Conservation (phyloP, 2,888 invertebrate species). For the Platycnemis pennipes region DNA sequence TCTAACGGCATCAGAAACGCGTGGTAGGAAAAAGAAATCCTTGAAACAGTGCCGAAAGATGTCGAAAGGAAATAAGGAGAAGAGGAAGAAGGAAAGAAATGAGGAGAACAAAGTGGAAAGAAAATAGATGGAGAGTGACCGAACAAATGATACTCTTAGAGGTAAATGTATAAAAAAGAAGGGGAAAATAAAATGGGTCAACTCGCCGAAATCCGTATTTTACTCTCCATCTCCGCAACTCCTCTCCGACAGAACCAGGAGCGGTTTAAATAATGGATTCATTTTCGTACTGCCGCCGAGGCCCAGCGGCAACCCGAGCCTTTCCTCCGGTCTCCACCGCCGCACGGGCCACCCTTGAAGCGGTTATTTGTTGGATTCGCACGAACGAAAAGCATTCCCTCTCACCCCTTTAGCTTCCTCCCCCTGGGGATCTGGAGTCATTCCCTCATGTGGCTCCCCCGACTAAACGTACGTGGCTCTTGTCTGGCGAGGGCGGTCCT, state of each 20-base stretch:
- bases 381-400: neutral
- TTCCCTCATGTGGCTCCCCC: neutral
- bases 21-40: neutral
- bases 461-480: neutral
- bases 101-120: neutral
- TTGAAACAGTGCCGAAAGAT: neutral
- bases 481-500: neutral
- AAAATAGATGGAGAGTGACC: neutral
- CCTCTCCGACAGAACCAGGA: neutral
- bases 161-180: neutral
- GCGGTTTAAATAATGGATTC: constrained; percentile 36
- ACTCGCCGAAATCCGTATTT: neutral
- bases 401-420: neutral
- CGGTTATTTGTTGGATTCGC: constrained; percentile 6
- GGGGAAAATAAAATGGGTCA: neutral
- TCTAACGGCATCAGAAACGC: neutral
- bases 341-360: neutral
- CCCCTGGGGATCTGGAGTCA: neutral
- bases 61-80: neutral
- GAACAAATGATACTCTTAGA: neutral
- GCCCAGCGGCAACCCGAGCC: neutral
- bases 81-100: neutral
- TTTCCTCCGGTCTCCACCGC: neutral
- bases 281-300: neutral
- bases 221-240: neutral